Conservation (phyloP, 2,113 vertebrate species). For the Chrysemys picta region DNA sequence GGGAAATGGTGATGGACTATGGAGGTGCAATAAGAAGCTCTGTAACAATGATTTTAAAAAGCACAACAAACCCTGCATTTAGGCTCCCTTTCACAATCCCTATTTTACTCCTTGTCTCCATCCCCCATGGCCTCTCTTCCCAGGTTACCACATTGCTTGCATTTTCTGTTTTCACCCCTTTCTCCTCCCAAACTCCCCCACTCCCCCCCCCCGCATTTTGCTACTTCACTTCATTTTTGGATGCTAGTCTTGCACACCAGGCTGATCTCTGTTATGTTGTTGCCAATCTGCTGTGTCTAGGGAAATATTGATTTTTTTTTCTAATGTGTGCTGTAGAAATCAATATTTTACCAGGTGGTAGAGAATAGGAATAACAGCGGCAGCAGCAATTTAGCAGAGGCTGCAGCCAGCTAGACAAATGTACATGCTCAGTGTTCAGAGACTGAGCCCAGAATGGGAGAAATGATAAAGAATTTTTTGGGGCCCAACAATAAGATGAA, state of each 20-base stretch:
- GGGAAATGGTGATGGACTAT: not conserved
- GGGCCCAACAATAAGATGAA: conserved; percentile 61
- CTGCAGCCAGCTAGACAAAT: not conserved
- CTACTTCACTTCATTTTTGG: not conserved
- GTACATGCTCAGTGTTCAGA: conserved; percentile 1
- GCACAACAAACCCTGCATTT: not conserved
- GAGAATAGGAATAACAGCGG: conserved; percentile 25
- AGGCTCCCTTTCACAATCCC: not conserved
- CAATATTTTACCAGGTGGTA: conserved; percentile 39
- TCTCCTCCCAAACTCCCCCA: not conserved
- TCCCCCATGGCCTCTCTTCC: not conserved
- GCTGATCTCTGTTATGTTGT: conserved; percentile 18
- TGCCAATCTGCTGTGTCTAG: conserved; percentile 35
- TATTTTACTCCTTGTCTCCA: not conserved
- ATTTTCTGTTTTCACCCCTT: not conserved
- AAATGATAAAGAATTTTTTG: conserved; percentile 54
- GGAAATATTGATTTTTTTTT: conserved; percentile 5
- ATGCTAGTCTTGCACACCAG: not conserved
- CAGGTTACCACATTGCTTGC: not conserved
- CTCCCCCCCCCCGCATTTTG: not conserved
- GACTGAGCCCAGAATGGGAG: conserved; percentile 17
- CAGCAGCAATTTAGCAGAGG: conserved; percentile 34
- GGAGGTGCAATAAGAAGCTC: not conserved
- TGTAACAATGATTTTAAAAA: not conserved
- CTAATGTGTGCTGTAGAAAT: conserved; percentile 14